Evolutionary conservation across 2,888 invertebrate genomes (phyloP).

Genomic region (Dolichopus griseipennis): DNA sequence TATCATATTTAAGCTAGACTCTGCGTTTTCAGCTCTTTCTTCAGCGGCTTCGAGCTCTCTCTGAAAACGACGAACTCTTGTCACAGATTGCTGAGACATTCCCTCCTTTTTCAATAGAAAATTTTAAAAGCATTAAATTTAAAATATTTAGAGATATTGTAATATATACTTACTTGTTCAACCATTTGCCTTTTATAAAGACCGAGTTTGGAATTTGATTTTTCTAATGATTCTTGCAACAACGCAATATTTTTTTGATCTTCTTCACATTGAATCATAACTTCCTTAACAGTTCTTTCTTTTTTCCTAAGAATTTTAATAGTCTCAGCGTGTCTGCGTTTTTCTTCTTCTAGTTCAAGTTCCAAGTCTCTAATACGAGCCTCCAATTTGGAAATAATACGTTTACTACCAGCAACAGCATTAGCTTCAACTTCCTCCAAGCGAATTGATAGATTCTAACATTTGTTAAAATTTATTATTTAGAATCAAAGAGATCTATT

Average conservation of each 20-base stretch:
- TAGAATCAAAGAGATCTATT: neutral
- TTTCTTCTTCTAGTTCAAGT: slow-evolving; percentile 91
- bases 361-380: slow-evolving; percentile 91
- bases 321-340: slow-evolving; percentile 93
- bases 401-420: slow-evolving; percentile 91
- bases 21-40: slow-evolving; percentile 90
- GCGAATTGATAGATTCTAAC: slow-evolving; percentile 74
- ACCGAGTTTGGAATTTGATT: slow-evolving; percentile 75
- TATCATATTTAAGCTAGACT: slow-evolving; percentile 88
- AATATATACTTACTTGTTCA: slow-evolving; percentile 64
- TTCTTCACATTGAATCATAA: slow-evolving; percentile 90
- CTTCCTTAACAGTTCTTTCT: slow-evolving; percentile 93
- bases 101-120: slow-evolving; percentile 59
- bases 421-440: slow-evolving; percentile 95
- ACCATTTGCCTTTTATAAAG: slow-evolving; percentile 93
- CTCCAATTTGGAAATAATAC: slow-evolving; percentile 96
- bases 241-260: slow-evolving; percentile 92
- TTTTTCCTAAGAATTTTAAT: slow-evolving; percentile 97
- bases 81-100: slow-evolving; percentile 83
- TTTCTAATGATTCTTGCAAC: slow-evolving; percentile 84
- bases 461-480: neutral
- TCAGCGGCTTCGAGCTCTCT: slow-evolving; percentile 96
- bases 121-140: neutral
- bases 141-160: too few species aligned
- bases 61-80: slow-evolving; percentile 96